Percentiles rank a stretch among this genome's conserved stretches.
Evolutionary conservation across 2,888 invertebrate species (phyloP).

Genomic region (Andrena trimmerana): DNA sequence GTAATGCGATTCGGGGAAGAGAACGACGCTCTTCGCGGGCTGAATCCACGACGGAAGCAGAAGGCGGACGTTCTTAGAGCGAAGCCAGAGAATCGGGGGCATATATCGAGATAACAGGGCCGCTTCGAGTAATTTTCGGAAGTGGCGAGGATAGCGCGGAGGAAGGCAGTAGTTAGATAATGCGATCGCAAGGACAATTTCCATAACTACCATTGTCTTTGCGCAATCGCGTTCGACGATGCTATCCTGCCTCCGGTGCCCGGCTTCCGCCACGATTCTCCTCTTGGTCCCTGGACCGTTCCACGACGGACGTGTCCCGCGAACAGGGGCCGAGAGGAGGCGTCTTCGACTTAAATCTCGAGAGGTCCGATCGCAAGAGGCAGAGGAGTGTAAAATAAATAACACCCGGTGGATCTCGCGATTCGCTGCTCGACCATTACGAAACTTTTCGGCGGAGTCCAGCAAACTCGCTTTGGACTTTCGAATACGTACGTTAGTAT

Average conservation of each 20-base stretch:
- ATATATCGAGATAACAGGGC: conserved; percentile 47
- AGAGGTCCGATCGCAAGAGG: conserved; percentile 25
- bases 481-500: too few species aligned
- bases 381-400: conserved; percentile 59
- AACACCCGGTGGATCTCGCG: conserved; percentile 32
- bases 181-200: conserved; percentile 47
- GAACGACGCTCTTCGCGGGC: not conserved
- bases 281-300: not conserved
- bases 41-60: conserved; percentile 29
- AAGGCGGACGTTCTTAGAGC: conserved; percentile 25
- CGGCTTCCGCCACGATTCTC: conserved; percentile 14
- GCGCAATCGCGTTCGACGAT: conserved; percentile 50
- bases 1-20: not conserved
- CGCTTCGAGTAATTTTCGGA: conserved; percentile 46
- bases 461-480: conserved; percentile 8
- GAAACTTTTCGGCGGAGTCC: conserved; percentile 45
- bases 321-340: not conserved
- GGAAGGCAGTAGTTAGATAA: conserved; percentile 58
- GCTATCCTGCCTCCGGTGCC: conserved; percentile 8
- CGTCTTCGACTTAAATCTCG: conserved; percentile 34
- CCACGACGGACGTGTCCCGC: conserved; percentile 37
- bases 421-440: conserved; percentile 21
- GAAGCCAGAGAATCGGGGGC: conserved; percentile 26
- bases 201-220: conserved; percentile 53
- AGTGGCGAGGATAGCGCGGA: conserved; percentile 31